phyloP scores from a whole-genome alignment of 2,797 vertebrate species.

The Leptodactylus fallax region DNA sequence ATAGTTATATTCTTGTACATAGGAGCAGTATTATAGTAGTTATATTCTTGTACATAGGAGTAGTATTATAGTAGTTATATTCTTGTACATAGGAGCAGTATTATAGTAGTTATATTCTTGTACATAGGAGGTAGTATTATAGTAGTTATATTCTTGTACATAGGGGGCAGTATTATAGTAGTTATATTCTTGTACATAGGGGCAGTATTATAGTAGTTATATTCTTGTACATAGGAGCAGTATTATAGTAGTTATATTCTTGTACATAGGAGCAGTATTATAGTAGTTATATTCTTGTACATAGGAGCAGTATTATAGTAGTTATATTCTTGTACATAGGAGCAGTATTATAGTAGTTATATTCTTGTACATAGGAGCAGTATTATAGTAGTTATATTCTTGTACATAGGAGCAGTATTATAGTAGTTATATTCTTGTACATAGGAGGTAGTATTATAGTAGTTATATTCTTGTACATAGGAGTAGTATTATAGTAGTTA shows the following conservation, averaged over 20 bases:
- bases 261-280: conserved; percentile 3
- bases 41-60: neutral
- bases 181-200: conserved; percentile 20
- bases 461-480: neutral
- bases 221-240: conserved; percentile 5
- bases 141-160: conserved; percentile 24
- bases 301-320: neutral
- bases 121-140: conserved; percentile 8
- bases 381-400: conserved; percentile 4
- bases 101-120: conserved; percentile 1
- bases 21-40: conserved; percentile 3
- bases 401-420: neutral
- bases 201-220: conserved; percentile 18
- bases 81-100: neutral
- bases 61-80: conserved; percentile 19
- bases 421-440: conserved; percentile 15
- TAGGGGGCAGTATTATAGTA: conserved; percentile 12
- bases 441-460: neutral
- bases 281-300: conserved; percentile 20
- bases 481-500: neutral
- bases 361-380: neutral
- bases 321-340: conserved; percentile 1
- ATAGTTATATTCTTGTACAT: conserved; percentile 8
- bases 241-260: conserved; percentile 12
- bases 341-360: conserved; percentile 18